Conservation (phyloP, 2,888 invertebrate genomes). For the Synanthedon andrenaeformis region DNA sequence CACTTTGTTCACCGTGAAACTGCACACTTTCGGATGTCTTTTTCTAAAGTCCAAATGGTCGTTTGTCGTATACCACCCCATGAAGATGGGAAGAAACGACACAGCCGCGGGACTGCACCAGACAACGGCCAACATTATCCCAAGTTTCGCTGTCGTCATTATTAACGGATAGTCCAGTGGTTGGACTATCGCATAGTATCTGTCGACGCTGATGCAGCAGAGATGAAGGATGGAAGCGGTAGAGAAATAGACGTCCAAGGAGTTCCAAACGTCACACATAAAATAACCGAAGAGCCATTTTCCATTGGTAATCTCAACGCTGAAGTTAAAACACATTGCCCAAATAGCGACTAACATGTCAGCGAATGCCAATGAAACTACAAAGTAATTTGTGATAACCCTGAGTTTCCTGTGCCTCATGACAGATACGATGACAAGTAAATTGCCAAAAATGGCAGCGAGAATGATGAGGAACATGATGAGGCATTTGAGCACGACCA, state of each 20-base stretch:
- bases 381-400: constrained; percentile 95
- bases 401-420: constrained; percentile 74
- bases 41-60: constrained; percentile 79
- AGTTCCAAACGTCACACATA: constrained; percentile 97
- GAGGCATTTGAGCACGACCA: constrained; percentile 77
- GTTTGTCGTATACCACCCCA: constrained; percentile 93
- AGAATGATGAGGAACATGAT: constrained; percentile 91
- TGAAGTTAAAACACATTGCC: constrained; percentile 95
- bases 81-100: constrained; percentile 94
- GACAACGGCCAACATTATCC: constrained; percentile 86
- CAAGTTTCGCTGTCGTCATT: constrained; percentile 86
- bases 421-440: constrained; percentile 89
- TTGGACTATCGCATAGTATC: constrained; percentile 93
- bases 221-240: constrained; percentile 93
- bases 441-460: constrained; percentile 89
- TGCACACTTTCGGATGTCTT: constrained; percentile 79
- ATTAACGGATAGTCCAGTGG: constrained; percentile 93
- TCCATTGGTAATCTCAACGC: constrained; percentile 85
- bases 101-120: constrained; percentile 94
- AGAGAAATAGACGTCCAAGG: constrained; percentile 94
- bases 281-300: constrained; percentile 90
- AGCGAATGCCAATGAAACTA: constrained; percentile 92
- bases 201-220: constrained; percentile 91
- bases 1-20: constrained; percentile 86
- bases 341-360: constrained; percentile 95